These are phyloP conservation scores for Limanda limanda DNA, from an alignment of 2,113 vertebrate species.

Conservation along the genomic window DNA sequence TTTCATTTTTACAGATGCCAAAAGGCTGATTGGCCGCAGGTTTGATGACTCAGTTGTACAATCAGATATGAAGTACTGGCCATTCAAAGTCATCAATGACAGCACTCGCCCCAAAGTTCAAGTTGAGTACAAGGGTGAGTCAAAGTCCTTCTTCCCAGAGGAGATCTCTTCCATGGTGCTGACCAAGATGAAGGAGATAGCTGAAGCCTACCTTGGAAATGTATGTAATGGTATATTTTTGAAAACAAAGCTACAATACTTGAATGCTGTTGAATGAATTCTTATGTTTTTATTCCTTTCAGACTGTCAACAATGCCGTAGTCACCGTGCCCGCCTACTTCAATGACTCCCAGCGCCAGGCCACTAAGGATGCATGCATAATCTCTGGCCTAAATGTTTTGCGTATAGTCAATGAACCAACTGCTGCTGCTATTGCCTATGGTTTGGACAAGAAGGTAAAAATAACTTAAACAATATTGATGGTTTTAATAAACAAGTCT, in stretches of 20 bases:
- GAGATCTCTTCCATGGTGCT: conserved; percentile 86
- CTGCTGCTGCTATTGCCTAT: conserved; percentile 85
- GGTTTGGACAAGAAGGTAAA: conserved; percentile 84
- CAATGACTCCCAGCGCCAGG: conserved; percentile 85
- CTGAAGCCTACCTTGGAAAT: conserved; percentile 86
- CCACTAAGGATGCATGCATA: conserved; percentile 84
- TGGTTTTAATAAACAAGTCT: too few relatives aligned
- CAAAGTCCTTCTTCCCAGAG: conserved; percentile 83
- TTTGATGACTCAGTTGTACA: conserved; percentile 85
- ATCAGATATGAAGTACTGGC: conserved; percentile 88
- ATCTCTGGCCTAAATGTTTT: conserved; percentile 85
- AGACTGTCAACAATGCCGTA: conserved; percentile 83
- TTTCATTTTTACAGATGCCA: conserved; percentile 77
- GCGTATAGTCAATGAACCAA: conserved; percentile 86
- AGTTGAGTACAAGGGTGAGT: conserved; percentile 85
- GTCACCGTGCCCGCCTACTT: conserved; percentile 86
- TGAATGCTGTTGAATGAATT: not conserved
- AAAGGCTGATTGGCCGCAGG: conserved; percentile 83
- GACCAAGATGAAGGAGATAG: conserved; percentile 86
- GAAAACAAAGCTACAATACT: not conserved
- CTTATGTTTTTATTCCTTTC: not conserved
- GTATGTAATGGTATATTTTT: conserved; percentile 44
- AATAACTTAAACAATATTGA: too few relatives aligned
- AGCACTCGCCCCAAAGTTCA: conserved; percentile 81
- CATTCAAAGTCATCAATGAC: conserved; percentile 82